Conservation (phyloP, 2,113 vertebrate genomes). For the human (Homo sapiens) region GRCh38 chr4:25027501-25028000, state of each 20-base stretch:
- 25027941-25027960: not conserved
- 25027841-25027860: not conserved
- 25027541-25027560: not conserved
- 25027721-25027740: not conserved
- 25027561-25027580: not conserved
- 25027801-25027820: not conserved
- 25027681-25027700: not conserved
- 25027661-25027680: not conserved
- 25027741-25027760: not conserved
- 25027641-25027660: not conserved
- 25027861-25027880: accelerated
- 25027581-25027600: not conserved
- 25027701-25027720: not conserved
- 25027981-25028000: not conserved
- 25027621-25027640: not conserved
- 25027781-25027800: not conserved
- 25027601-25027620: not conserved
- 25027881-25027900: not conserved
- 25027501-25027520: not conserved
- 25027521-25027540: slow-evolving; percentile 15
- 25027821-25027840: not conserved
- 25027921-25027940: not conserved
- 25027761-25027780: not conserved
- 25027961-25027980: not conserved
- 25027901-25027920: not conserved